Evolutionary conservation across 2,797 vertebrate species (phyloP).

Genomic region (Tympanoctomys barrerae): DNA sequence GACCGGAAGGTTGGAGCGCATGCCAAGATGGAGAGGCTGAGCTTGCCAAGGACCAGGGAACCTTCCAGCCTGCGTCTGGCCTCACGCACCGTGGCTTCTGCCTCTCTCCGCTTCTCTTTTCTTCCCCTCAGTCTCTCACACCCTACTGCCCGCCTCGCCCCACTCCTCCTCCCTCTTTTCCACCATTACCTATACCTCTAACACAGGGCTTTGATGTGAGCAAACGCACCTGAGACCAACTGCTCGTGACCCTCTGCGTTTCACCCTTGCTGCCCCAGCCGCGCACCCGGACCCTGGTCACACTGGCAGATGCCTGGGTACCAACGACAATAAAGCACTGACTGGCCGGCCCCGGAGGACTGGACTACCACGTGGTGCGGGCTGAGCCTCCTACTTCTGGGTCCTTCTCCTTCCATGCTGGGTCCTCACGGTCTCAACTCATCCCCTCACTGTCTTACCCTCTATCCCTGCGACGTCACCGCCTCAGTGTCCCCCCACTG

Average conservation of each 20-base stretch:
- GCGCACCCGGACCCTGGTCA: background rate
- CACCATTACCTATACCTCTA: background rate
- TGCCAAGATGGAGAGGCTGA: background rate
- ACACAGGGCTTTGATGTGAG: background rate
- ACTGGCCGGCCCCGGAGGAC: conserved; percentile 42
- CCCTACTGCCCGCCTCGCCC: background rate
- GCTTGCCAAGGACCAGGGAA: background rate
- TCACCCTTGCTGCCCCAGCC: background rate
- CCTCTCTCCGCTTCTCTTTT: background rate
- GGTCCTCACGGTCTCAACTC: background rate
- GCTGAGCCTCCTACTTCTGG: conserved; percentile 44
- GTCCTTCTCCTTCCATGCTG: background rate
- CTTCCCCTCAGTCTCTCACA: background rate
- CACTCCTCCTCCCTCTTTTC: background rate
- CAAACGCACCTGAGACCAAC: conserved; percentile 11
- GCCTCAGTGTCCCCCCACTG: background rate
- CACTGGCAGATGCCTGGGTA: conserved; percentile 39
- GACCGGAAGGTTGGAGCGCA: background rate
- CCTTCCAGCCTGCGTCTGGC: background rate
- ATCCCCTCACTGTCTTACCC: background rate
- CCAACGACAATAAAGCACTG: conserved; percentile 74
- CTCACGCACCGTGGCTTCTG: background rate
- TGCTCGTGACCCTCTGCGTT: background rate
- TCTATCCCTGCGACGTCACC: background rate
- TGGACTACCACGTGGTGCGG: conserved; percentile 74